Evolutionary conservation across 2,888 invertebrate genomes (phyloP).

Genomic region (Drosophila kambysellisi): DNA sequence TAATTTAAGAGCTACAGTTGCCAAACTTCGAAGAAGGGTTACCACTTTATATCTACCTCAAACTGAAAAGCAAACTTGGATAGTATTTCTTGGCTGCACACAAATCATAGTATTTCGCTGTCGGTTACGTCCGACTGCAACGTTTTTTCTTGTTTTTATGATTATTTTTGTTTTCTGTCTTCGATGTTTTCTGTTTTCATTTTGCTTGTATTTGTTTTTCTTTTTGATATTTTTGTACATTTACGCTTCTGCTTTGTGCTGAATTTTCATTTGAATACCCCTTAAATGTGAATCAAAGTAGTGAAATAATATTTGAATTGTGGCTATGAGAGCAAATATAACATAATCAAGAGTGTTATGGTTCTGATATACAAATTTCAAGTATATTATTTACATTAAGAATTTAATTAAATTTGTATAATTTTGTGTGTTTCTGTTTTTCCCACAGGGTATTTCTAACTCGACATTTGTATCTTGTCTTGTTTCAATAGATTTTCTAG

Average conservation of each 20-base stretch:
- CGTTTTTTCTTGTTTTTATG: background rate
- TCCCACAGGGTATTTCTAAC: background rate
- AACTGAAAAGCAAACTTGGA: too few species aligned
- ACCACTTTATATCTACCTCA: too few species aligned
- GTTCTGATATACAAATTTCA: background rate
- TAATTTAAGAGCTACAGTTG: too few species aligned
- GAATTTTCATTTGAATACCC: background rate
- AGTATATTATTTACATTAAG: background rate
- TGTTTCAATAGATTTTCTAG: background rate
- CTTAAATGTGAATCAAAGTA: background rate
- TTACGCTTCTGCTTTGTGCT: background rate
- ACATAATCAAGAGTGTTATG: background rate
- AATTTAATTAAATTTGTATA: background rate
- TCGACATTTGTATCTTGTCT: background rate
- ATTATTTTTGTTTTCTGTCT: background rate
- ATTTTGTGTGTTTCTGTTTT: background rate
- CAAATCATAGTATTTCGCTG: too few species aligned
- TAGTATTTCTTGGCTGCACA: too few species aligned
- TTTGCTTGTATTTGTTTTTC: background rate
- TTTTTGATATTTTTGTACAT: background rate
- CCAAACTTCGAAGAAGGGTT: too few species aligned
- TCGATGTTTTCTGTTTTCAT: background rate
- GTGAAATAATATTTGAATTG: too few species aligned
- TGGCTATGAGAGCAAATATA: background rate
- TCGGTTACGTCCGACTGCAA: too few species aligned